phyloP scores from a whole-genome alignment of 2,888 invertebrate genomes.

The Hetaerina titia region DNA sequence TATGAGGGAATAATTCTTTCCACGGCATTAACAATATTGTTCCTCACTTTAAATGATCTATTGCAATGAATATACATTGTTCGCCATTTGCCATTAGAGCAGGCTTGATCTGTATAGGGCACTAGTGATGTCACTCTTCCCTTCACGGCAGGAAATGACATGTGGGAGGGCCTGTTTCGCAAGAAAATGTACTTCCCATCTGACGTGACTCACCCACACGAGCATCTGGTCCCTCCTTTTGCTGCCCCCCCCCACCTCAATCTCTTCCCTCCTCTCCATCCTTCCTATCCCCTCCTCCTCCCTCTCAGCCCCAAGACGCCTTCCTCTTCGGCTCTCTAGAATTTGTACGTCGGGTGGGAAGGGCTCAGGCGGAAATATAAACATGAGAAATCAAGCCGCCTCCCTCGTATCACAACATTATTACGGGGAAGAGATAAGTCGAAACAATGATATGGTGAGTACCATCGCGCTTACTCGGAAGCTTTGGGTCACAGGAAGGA shows the following conservation, averaged over 20 bases:
- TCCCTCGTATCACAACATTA: neutral
- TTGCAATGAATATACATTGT: neutral
- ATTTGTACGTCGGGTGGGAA: neutral
- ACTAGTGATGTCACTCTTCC: slow-evolving; percentile 42
- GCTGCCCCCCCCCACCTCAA: neutral
- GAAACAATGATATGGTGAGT: too few species aligned
- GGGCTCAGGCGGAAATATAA: neutral
- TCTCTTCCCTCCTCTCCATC: neutral
- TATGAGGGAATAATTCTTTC: too few species aligned
- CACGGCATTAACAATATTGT: too few species aligned
- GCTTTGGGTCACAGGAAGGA: too few species aligned
- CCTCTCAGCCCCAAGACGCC: neutral
- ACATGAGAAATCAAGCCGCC: neutral
- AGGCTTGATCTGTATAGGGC: neutral
- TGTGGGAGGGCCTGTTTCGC: slow-evolving; percentile 42
- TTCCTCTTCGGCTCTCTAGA: neutral
- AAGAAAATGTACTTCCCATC: slow-evolving; percentile 36
- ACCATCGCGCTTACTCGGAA: too few species aligned
- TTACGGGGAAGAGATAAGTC: neutral
- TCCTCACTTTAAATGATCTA: neutral
- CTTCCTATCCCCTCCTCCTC: too few species aligned
- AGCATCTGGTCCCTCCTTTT: neutral
- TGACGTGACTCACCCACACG: slow-evolving; percentile 46
- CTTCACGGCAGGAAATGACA: slow-evolving; percentile 45
- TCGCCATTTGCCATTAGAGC: neutral